Evolutionary conservation across 2,888 invertebrate genomes (phyloP).

Genomic region (Drosophila formosana): DNA sequence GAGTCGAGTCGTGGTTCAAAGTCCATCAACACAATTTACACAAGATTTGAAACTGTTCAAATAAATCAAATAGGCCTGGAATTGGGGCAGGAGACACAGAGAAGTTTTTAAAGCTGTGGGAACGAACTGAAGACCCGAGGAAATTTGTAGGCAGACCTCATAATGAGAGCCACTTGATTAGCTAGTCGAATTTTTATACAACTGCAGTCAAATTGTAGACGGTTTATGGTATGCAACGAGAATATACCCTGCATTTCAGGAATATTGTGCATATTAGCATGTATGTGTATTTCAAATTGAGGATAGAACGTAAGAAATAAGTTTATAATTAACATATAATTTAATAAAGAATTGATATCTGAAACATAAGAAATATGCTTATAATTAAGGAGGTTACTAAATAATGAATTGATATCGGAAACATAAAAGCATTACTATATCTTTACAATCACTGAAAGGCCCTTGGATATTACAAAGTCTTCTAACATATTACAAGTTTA

Average conservation of each 20-base stretch:
- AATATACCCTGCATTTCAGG: not conserved
- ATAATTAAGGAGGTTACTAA: no score
- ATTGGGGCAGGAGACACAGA: not conserved
- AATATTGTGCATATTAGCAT: not conserved
- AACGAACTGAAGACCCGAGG: conserved; percentile 13
- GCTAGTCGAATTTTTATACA: conserved; percentile 13
- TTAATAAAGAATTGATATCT: no score
- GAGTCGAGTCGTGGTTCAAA: conserved; percentile 41
- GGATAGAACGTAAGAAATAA: no score
- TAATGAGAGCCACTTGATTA: conserved; percentile 46
- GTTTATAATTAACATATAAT: not conserved
- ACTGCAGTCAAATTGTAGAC: not conserved
- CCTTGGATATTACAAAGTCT: no score
- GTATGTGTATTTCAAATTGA: no score
- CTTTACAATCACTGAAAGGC: no score
- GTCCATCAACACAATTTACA: conserved; percentile 40
- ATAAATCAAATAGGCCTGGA: conserved; percentile 56
- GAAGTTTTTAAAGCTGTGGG: conserved; percentile 36
- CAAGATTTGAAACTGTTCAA: conserved; percentile 46
- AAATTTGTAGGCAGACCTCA: conserved; percentile 31
- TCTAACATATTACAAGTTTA: no score
- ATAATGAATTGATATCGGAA: no score
- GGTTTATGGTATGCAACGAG: not conserved
- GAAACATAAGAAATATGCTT: no score
- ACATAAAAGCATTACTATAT: no score